Conservation (phyloP, 2,113 vertebrate species). For the Entomyzon cyanotis region DNA sequence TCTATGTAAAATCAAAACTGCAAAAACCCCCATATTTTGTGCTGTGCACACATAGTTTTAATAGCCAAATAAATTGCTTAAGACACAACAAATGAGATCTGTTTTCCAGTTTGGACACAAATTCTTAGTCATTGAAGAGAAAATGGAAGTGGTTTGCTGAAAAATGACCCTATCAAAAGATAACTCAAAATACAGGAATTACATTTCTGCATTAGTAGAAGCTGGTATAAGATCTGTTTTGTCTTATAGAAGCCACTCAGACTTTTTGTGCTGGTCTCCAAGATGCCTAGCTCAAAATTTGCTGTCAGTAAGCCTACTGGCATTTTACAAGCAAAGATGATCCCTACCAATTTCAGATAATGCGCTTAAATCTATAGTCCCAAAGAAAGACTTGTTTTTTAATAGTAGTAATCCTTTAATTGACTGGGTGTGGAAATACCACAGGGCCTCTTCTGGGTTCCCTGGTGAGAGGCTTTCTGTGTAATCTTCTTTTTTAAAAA, state of each 20-base stretch:
- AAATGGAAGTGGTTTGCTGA: not conserved
- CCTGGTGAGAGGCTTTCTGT: slow-evolving; percentile 41
- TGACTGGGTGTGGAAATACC: slow-evolving; percentile 45
- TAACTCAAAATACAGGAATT: not conserved
- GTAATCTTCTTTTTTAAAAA: not conserved
- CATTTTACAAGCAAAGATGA: slow-evolving; percentile 56
- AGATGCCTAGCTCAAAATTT: not conserved
- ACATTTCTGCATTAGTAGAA: not conserved
- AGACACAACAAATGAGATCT: not conserved
- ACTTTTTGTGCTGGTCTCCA: not conserved
- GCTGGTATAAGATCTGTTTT: not conserved
- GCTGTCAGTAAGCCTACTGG: not conserved
- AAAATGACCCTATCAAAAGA: not conserved
- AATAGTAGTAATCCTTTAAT: slow-evolving; percentile 65
- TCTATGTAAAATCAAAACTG: not conserved
- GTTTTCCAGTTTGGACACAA: not conserved
- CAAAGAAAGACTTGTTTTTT: slow-evolving; percentile 30
- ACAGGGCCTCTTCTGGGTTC: slow-evolving; percentile 21
- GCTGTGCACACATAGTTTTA: not conserved
- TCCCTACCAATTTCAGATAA: slow-evolving; percentile 61
- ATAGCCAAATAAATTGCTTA: not conserved
- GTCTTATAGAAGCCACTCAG: not conserved
- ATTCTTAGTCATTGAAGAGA: not conserved
- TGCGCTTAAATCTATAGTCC: slow-evolving; percentile 24
- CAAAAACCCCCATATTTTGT: not conserved